Evolutionary conservation across 2,888 invertebrate species (phyloP).

Genomic region (Amblyjoppa proteus): DNA sequence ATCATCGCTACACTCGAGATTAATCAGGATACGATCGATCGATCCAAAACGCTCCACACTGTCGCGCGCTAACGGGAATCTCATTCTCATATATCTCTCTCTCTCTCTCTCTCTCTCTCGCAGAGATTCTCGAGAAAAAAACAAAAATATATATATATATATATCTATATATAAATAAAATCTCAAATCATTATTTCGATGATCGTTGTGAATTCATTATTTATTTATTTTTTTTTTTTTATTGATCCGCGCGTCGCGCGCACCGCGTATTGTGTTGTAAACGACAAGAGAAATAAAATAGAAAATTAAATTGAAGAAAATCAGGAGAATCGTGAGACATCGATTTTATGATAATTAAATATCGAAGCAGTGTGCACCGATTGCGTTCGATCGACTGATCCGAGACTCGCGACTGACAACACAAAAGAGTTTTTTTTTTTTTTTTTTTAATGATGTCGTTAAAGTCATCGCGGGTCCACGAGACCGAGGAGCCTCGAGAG

Average conservation of each 20-base stretch:
- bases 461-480: conserved; percentile 65
- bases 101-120: background rate
- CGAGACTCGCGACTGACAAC: conserved; percentile 68
- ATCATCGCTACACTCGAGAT: conserved; percentile 67
- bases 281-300: background rate
- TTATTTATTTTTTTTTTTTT: background rate
- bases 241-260: background rate
- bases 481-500: conserved; percentile 67
- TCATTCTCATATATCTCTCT: conserved; percentile 19
- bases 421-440: background rate
- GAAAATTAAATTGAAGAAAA: background rate
- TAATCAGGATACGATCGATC: conserved; percentile 72
- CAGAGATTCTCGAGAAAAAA: background rate
- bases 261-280: background rate
- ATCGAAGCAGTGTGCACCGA: conserved; percentile 72
- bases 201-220: background rate
- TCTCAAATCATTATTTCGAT: background rate
- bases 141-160: background rate
- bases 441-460: conserved; percentile 21
- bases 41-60: conserved; percentile 74
- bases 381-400: conserved; percentile 72
- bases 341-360: background rate
- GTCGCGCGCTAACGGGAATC: conserved; percentile 55
- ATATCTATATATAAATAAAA: too few relatives aligned
- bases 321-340: background rate